Evolutionary conservation across 1,140 invertebrate species (phyloP), one percentile per base, ranked within the genome.

Genomic region (Scaptomyza pallida): DNA sequence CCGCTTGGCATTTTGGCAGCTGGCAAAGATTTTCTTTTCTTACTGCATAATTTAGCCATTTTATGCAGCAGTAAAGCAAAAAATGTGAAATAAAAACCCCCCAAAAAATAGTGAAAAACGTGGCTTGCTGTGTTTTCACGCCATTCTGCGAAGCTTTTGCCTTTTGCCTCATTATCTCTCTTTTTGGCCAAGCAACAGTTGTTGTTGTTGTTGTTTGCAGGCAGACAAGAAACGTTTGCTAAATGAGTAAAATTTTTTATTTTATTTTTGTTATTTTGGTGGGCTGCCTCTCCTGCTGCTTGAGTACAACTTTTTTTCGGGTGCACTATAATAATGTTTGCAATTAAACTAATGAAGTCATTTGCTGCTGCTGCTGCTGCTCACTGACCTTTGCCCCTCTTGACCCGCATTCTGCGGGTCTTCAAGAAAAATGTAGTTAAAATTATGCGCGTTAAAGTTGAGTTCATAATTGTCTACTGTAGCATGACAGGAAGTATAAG

Each of bases 281-380:
- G 17, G 43, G 17, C 17, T 55, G 16, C 19, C 17, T 41, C 16
- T 10, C 16, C n/a, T 15, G 51, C 16, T 26, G 26, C 21, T 60
- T 21, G 30, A 77, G 68, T 80, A 69, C 65, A 85, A 69, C 67
- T 69, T 57, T 73, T 30, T 69, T 35, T 61, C 57, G 15, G 51
- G 1, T 55, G 37, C 40, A 47, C 69, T 74, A 56, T 77, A 82
- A 86, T 81, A 80, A 75, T 86, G 77, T 67, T 88, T 82, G 82
- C 74, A 86, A 86, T 88, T 86, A 88, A 88, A 86, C 75, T 88
- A 88, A 88, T 82, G 82, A 86, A 86, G 82, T 68, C 78, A 75
- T 78, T 82, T 75, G 74, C 74, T 50, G 44, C 73, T 16, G 40
- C 40, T 19, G 52, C 12, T 44, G 19, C 30, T 45, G 19, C 41